phyloP scores from a whole-genome alignment of 1,140 invertebrate species.

The Ceratina australensis region DNA sequence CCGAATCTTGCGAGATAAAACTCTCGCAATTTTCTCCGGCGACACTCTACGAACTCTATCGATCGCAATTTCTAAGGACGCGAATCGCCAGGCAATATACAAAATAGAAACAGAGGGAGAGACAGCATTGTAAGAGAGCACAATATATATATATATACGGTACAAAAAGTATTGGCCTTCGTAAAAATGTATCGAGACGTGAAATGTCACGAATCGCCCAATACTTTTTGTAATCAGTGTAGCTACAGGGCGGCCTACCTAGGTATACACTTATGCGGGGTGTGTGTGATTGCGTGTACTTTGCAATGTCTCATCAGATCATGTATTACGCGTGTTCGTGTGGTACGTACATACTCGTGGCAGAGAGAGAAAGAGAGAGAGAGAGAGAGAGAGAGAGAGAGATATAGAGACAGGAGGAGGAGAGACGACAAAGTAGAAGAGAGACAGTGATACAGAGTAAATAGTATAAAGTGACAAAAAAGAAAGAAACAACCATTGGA shows the following conservation, averaged over 20 bases:
- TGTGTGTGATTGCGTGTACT: not conserved
- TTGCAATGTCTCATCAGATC: slow-evolving; percentile 1
- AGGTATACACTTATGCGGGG: too few species aligned
- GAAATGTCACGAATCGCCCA: too few species aligned
- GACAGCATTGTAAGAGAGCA: not conserved
- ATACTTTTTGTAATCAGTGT: too few species aligned
- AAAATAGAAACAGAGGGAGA: not conserved
- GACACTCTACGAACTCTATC: not conserved
- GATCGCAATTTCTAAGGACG: slow-evolving; percentile 11
- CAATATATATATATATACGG: not conserved
- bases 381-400: not conserved
- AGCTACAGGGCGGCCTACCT: slow-evolving; percentile 7
- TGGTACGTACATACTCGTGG: slow-evolving; percentile 17
- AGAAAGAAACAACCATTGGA: slow-evolving; percentile 20
- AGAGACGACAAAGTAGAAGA: slow-evolving; percentile 7
- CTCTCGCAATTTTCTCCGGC: slow-evolving; percentile 26
- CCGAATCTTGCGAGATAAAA: not conserved
- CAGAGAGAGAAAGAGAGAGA: slow-evolving; percentile 15
- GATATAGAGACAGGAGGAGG: slow-evolving; percentile 10
- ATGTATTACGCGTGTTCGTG: not conserved
- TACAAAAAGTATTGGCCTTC: too few species aligned
- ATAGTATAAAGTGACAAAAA: slow-evolving; percentile 7
- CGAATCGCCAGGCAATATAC: slow-evolving; percentile 28
- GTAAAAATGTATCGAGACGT: too few species aligned
- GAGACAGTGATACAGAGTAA: slow-evolving; percentile 1